These are phyloP conservation scores for Rhaphigaster nebulosa DNA, from an alignment of 2,888 invertebrate genomes.

Conservation along the genomic window DNA sequence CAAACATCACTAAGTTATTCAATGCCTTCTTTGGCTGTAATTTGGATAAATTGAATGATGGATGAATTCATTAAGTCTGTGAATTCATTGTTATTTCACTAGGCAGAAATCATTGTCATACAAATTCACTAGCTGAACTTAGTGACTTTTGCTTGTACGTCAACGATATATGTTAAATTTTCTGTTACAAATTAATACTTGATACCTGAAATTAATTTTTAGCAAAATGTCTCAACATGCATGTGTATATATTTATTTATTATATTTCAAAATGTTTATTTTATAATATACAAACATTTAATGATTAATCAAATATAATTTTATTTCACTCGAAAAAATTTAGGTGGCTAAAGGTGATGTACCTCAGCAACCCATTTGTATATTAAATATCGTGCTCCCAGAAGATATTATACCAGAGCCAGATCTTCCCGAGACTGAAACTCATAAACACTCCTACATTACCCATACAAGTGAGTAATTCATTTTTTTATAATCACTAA, in stretches of 20 bases:
- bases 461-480: constrained; percentile 63
- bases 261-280: background rate
- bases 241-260: background rate
- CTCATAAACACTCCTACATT: constrained; percentile 63
- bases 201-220: background rate
- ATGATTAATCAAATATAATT: background rate
- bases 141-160: too few relatives aligned
- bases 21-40: too few relatives aligned
- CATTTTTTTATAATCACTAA: background rate
- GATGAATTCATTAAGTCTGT: too few relatives aligned
- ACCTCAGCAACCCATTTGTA: constrained; percentile 92
- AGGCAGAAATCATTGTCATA: too few relatives aligned
- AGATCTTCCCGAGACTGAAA: constrained; percentile 66
- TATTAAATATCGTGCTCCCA: constrained; percentile 96
- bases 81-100: too few relatives aligned
- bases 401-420: constrained; percentile 83
- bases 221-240: background rate
- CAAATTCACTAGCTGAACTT: too few relatives aligned
- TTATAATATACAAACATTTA: background rate
- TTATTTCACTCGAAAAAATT: constrained; percentile 31
- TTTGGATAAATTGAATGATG: too few relatives aligned
- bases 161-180: too few relatives aligned
- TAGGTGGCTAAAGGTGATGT: constrained; percentile 80
- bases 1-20: too few relatives aligned
- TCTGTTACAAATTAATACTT: too few relatives aligned